phyloP scores from a whole-genome alignment of 2,888 invertebrate species.

The Lapara coniferarum region DNA sequence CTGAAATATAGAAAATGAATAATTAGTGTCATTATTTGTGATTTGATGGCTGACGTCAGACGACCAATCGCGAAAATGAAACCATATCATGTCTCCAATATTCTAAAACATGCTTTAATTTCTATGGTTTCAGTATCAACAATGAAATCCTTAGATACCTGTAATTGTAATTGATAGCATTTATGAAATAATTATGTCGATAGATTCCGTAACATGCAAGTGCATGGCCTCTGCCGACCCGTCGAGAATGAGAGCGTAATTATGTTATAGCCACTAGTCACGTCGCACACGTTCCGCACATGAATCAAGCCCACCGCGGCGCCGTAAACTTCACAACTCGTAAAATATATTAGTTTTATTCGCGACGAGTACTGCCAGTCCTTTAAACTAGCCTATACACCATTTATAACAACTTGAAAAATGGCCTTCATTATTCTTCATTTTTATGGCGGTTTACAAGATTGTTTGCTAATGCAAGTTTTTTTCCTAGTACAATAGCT shows the following conservation, averaged over 20 bases:
- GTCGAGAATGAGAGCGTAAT: no score
- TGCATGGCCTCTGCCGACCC: no score
- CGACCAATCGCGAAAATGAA: no score
- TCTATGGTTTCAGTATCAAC: no score
- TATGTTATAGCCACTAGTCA: not conserved
- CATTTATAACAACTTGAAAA: not conserved
- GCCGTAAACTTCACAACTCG: constrained; percentile 26
- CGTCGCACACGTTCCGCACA: not conserved
- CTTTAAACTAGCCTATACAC: constrained; percentile 14
- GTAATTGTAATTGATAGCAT: no score
- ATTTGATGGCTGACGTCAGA: no score
- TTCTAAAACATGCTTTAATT: no score
- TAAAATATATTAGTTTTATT: constrained; percentile 29
- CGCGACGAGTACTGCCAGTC: constrained; percentile 1
- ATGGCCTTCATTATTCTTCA: constrained; percentile 5
- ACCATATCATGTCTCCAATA: no score
- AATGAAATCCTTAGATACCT: no score
- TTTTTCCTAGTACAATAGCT: not conserved
- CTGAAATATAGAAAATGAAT: constrained; percentile 75
- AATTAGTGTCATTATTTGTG: not conserved
- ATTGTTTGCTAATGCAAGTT: not conserved
- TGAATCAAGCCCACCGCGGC: constrained; percentile 9
- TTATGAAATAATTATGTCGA: no score
- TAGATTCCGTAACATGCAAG: no score
- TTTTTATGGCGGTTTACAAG: not conserved